Conservation (phyloP, 2,113 vertebrate species). For the Electrona antarctica region DNA sequence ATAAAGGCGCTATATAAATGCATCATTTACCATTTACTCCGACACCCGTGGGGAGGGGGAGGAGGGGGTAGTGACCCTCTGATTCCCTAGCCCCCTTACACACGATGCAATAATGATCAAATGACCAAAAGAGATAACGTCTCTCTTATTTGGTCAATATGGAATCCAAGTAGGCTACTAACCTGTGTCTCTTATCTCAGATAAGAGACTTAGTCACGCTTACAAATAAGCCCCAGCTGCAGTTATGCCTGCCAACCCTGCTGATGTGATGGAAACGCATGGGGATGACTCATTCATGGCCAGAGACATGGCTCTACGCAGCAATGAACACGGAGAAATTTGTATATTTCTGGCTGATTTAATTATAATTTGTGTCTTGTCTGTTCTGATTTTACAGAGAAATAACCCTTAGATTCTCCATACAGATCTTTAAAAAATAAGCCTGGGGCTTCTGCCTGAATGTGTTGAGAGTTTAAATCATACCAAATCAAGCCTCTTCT, state of each 20-base stretch:
- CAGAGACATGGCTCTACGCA: slow-evolving; percentile 28
- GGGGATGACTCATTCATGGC: slow-evolving; percentile 51
- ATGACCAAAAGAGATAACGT: no score
- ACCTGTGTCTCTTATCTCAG: no score
- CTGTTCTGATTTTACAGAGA: slow-evolving; percentile 18
- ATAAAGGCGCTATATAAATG: no score
- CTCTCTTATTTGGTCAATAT: no score
- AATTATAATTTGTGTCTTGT: slow-evolving; percentile 1
- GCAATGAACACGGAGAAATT: slow-evolving; percentile 38
- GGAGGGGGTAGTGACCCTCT: no score
- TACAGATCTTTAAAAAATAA: slow-evolving; percentile 40
- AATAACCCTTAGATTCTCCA: slow-evolving; percentile 38
- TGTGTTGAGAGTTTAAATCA: slow-evolving; percentile 50
- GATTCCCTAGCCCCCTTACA: no score
- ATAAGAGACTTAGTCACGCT: no score
- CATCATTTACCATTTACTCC: no score
- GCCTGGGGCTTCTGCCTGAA: slow-evolving; percentile 46
- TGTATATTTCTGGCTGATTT: slow-evolving; percentile 52
- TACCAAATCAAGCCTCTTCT: slow-evolving; percentile 65
- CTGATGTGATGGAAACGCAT: slow-evolving; percentile 15
- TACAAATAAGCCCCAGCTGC: slow-evolving; percentile 19
- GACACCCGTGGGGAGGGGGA: no score
- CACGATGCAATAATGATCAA: no score
- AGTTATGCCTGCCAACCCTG: slow-evolving; percentile 42
- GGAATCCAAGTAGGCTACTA: no score